These are phyloP conservation scores for Phasia obesa DNA, from an alignment of 2,888 invertebrate genomes.

Conservation along the genomic window DNA sequence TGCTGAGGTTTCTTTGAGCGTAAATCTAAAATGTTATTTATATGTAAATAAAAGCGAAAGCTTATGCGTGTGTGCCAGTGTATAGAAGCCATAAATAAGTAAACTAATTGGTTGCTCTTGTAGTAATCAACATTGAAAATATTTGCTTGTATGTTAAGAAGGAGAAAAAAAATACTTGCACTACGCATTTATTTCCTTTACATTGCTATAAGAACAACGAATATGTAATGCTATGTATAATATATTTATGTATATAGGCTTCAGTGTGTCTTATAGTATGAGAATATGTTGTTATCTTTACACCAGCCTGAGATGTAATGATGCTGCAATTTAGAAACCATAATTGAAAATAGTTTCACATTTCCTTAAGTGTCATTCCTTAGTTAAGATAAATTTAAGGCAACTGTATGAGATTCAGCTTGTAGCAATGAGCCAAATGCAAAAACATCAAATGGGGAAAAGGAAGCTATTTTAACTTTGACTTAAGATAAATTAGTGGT, in stretches of 20 bases:
- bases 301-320: slow-evolving; percentile 56
- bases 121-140: slow-evolving; percentile 53
- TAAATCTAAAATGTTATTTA: slow-evolving; percentile 40
- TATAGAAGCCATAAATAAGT: slow-evolving; percentile 49
- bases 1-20: slow-evolving; percentile 47
- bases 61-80: background rate
- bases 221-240: background rate
- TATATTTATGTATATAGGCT: too few species aligned
- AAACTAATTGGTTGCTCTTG: slow-evolving; percentile 66
- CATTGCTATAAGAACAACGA: background rate
- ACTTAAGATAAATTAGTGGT: slow-evolving; percentile 56
- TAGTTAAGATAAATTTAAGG: slow-evolving; percentile 62
- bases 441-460: background rate
- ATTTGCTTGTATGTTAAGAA: slow-evolving; percentile 20
- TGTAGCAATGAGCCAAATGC: background rate
- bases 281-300: slow-evolving; percentile 52
- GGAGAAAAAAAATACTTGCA: background rate
- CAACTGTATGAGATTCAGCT: slow-evolving; percentile 46
- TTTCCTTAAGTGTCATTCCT: slow-evolving; percentile 68
- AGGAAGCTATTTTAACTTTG: slow-evolving; percentile 49
- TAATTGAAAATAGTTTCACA: slow-evolving; percentile 72
- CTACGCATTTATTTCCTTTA: too few species aligned
- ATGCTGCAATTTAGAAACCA: slow-evolving; percentile 70
- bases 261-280: background rate
- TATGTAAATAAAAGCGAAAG: background rate